Evolutionary conservation across 1,140 invertebrate species (phyloP).

Genomic region (Drosophila biarmipes): DNA sequence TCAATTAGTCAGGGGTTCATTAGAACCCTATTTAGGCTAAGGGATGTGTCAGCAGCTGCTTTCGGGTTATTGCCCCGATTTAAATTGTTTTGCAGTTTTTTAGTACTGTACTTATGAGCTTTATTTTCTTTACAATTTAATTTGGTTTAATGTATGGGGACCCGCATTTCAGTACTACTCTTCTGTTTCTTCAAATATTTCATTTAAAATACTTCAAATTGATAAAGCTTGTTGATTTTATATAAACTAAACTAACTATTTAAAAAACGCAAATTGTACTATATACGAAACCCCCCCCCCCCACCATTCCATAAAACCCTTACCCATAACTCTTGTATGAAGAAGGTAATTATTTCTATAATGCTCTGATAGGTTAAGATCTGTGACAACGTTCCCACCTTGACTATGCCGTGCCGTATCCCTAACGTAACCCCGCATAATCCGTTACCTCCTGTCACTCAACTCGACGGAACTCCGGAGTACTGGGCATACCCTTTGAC

Average conservation of each 20-base stretch:
- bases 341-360: no score
- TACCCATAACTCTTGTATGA: no score
- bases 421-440: slow-evolving; percentile 22
- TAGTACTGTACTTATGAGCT: background rate
- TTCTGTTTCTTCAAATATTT: no score
- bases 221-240: no score
- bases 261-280: no score
- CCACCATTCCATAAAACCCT: no score
- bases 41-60: slow-evolving; percentile 5
- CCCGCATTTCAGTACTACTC: no score
- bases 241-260: no score
- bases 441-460: slow-evolving; percentile 22
- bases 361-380: background rate
- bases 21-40: background rate
- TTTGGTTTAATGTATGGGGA: background rate
- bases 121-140: background rate
- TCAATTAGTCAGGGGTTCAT: slow-evolving; percentile 9
- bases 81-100: background rate
- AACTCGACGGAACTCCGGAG: background rate
- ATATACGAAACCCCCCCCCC: no score
- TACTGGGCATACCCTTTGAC: slow-evolving; percentile 24
- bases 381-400: background rate
- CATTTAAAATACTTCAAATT: no score
- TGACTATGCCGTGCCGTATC: background rate
- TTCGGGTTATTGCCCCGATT: background rate